These are phyloP conservation scores for Drosophila micromelanica DNA, from an alignment of 1,140 invertebrate genomes.

Conservation along the genomic window DNA sequence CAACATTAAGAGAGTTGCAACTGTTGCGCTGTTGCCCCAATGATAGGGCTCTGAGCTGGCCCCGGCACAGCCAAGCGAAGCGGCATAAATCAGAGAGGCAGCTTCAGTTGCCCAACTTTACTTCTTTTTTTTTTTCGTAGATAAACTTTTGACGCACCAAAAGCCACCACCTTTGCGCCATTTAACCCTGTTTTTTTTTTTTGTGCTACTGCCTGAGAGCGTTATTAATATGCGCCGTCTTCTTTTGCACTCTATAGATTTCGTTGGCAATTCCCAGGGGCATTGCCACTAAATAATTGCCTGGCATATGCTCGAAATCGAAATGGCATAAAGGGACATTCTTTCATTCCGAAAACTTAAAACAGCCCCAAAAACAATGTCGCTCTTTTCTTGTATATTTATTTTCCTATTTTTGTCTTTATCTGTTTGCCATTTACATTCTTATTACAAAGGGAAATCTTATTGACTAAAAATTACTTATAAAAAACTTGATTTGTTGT, in stretches of 20 bases:
- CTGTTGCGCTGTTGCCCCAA: slow-evolving; percentile 62
- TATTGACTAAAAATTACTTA: too few species aligned
- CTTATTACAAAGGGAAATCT: too few species aligned
- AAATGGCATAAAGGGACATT: slow-evolving; percentile 2
- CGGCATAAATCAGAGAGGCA: slow-evolving; percentile 71
- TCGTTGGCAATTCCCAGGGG: slow-evolving; percentile 43
- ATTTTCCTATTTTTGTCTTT: slow-evolving; percentile 31
- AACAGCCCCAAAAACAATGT: not conserved
- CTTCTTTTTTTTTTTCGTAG: slow-evolving; percentile 45
- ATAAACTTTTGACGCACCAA: slow-evolving; percentile 71
- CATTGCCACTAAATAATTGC: slow-evolving; percentile 48
- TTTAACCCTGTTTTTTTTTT: slow-evolving; percentile 71
- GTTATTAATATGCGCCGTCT: slow-evolving; percentile 75
- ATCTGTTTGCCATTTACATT: not conserved
- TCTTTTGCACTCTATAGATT: slow-evolving; percentile 32
- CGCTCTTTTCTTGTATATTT: slow-evolving; percentile 12
- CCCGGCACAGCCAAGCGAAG: slow-evolving; percentile 53
- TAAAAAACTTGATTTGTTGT: too few species aligned
- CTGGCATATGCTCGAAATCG: slow-evolving; percentile 48
- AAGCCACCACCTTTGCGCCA: slow-evolving; percentile 64
- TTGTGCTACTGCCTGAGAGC: slow-evolving; percentile 22
- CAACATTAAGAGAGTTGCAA: slow-evolving; percentile 81
- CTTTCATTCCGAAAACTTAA: slow-evolving; percentile 20
- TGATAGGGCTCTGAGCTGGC: not conserved
- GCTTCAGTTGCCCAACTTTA: slow-evolving; percentile 45